A percentile compares a stretch with the other conserved stretches of the same genome.
phyloP scores from a whole-genome alignment of 1,140 invertebrate genomes.

The Hirudo medicinalis region DNA sequence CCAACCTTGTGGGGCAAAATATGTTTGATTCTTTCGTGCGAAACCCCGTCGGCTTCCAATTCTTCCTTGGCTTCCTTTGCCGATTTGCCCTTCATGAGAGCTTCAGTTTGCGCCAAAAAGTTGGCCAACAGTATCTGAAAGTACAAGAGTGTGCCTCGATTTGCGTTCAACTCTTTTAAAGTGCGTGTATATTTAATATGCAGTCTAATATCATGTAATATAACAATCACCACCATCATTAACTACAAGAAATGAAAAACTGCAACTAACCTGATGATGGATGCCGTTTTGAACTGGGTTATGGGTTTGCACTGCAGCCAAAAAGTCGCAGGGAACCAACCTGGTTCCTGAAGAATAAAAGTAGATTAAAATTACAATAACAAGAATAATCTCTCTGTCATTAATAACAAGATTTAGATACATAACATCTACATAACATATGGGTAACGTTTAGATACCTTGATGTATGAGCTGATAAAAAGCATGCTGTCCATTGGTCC shows the following conservation, averaged over 20 bases:
- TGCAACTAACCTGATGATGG: constrained; percentile 52
- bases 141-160: too few relatives aligned
- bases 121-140: constrained; percentile 81
- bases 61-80: constrained; percentile 32
- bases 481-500: constrained; percentile 79
- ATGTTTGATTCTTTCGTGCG: constrained; percentile 48
- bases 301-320: constrained; percentile 79
- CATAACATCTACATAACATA: not conserved
- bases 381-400: not conserved
- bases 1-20: constrained; percentile 76
- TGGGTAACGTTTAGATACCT: constrained; percentile 26
- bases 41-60: constrained; percentile 35
- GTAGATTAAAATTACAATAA: not conserved
- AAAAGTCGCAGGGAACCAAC: constrained; percentile 91
- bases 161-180: too few relatives aligned
- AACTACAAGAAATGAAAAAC: constrained; percentile 7
- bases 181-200: too few relatives aligned
- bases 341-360: constrained; percentile 45
- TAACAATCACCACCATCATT: too few relatives aligned
- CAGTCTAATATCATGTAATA: too few relatives aligned
- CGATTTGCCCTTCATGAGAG: constrained; percentile 44
- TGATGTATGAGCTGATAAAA: constrained; percentile 44
- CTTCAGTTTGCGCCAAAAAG: constrained; percentile 93
- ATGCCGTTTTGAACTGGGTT: constrained; percentile 70
- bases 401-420: not conserved